Percentiles rank a stretch among this genome's conserved stretches.
Evolutionary conservation across 1,140 invertebrate species (phyloP).

Genomic region (Pygmarrhopalites habei): DNA sequence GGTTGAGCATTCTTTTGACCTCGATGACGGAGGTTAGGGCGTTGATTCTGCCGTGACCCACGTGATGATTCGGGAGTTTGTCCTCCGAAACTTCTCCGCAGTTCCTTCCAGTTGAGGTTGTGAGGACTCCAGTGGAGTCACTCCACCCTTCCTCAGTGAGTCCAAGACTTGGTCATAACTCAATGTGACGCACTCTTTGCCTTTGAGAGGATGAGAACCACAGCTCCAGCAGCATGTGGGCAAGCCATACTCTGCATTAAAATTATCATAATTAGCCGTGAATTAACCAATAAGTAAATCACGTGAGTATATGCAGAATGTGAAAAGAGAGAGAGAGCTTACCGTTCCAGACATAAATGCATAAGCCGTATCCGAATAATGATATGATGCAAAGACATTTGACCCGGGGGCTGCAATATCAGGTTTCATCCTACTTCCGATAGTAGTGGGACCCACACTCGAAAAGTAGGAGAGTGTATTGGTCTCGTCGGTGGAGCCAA

Average conservation of each 20-base stretch:
- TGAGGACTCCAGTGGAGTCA: background rate
- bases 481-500: conserved; percentile 17
- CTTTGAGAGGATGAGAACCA: background rate
- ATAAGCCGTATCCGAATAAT: conserved; percentile 7
- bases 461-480: conserved; percentile 19
- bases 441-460: conserved; percentile 8
- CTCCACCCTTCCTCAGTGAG: background rate
- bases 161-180: too few relatives aligned
- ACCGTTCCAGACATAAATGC: background rate
- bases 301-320: too few relatives aligned
- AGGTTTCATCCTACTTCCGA: conserved; percentile 7
- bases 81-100: background rate
- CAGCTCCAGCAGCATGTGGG: background rate
- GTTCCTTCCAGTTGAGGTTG: background rate
- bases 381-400: conserved; percentile 3
- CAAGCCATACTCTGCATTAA: background rate
- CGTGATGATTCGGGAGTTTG: background rate
- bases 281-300: too few relatives aligned
- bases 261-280: too few relatives aligned
- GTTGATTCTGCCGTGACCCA: background rate
- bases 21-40: too few relatives aligned
- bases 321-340: too few relatives aligned
- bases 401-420: conserved; percentile 11
- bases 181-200: too few relatives aligned
- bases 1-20: too few relatives aligned